Percentiles rank a stretch among this genome's conserved stretches.
Evolutionary conservation across 2,888 invertebrate species (phyloP).

Genomic region (Pogonocherus hispidulus): DNA sequence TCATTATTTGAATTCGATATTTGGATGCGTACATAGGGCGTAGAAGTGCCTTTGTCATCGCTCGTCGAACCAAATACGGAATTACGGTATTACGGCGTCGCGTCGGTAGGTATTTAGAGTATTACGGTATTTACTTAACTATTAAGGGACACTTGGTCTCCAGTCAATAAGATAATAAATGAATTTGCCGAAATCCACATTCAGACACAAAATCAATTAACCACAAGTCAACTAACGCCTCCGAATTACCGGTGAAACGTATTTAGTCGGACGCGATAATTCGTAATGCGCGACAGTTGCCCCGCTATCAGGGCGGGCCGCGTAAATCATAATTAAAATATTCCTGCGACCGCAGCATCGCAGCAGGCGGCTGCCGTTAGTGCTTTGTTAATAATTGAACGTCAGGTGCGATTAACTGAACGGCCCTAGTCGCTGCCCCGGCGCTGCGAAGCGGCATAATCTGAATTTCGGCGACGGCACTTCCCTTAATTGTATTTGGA

Average conservation of each 20-base stretch:
- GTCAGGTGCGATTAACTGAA: constrained; percentile 66
- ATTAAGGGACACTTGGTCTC: no score
- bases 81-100: no score
- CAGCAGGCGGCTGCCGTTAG: constrained; percentile 61
- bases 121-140: no score
- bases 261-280: constrained; percentile 61
- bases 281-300: constrained; percentile 64
- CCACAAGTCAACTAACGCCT: constrained; percentile 6
- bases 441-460: constrained; percentile 57
- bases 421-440: constrained; percentile 55
- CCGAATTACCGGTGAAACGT: constrained; percentile 58
- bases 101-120: no score
- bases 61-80: no score
- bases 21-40: no score
- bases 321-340: constrained; percentile 68
- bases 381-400: constrained; percentile 67
- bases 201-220: constrained; percentile 4
- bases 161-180: no score
- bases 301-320: constrained; percentile 62
- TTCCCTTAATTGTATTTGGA: constrained; percentile 62
- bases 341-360: constrained; percentile 62
- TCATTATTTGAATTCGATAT: no score
- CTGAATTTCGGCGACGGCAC: constrained; percentile 58
- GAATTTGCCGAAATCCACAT: no score
- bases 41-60: no score